These are phyloP conservation scores for Drosophila aff. DNA, from an alignment of 1,140 invertebrate species.

Conservation along the genomic window DNA sequence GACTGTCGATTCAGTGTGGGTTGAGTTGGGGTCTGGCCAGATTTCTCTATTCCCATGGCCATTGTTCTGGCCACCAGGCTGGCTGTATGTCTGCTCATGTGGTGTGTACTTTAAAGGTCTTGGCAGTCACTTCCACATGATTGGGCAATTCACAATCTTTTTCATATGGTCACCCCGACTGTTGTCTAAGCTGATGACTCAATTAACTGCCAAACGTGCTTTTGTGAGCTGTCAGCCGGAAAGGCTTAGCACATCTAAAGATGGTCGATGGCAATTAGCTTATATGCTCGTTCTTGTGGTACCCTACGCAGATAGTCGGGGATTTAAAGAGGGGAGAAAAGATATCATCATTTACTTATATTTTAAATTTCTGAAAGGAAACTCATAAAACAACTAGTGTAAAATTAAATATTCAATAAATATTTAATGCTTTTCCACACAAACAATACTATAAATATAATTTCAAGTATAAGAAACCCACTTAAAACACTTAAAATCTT, in stretches of 20 bases:
- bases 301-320: background rate
- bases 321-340: background rate
- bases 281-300: constrained; percentile 7
- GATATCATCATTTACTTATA: background rate
- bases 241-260: constrained; percentile 23
- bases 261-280: constrained; percentile 28
- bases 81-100: constrained; percentile 1
- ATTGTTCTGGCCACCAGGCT: constrained; percentile 34
- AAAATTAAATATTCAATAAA: background rate
- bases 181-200: constrained; percentile 73
- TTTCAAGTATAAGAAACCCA: background rate
- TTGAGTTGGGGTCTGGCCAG: background rate
- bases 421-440: background rate
- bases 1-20: constrained; percentile 67
- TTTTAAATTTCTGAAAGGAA: background rate
- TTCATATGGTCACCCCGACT: constrained; percentile 43
- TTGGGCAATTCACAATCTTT: constrained; percentile 68
- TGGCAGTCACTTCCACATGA: constrained; percentile 72
- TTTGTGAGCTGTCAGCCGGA: constrained; percentile 45
- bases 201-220: constrained; percentile 71
- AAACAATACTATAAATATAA: background rate
- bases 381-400: background rate
- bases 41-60: constrained; percentile 16
- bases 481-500: background rate
- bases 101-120: constrained; percentile 39